These are phyloP conservation scores for Palythoa heliodiscus DNA, from an alignment of 92 coral and sea anemone species.

Conservation along the genomic window DNA sequence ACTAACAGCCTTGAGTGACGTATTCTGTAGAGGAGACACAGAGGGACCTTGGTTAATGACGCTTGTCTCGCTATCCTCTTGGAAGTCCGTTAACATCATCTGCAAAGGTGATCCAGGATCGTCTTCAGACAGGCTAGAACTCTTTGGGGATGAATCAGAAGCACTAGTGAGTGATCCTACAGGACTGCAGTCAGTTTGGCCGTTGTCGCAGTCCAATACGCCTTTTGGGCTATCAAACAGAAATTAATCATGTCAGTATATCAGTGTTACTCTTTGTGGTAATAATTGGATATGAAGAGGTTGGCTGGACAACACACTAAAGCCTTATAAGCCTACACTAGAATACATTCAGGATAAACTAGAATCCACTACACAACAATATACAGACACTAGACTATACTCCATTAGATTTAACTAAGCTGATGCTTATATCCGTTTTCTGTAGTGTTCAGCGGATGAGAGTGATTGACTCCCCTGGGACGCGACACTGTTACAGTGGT, in stretches of 20 bases:
- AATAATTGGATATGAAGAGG: neutral
- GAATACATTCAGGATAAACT: no score
- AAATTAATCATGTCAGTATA: neutral
- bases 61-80: conserved; percentile 7
- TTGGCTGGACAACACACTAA: no score
- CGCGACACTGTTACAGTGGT: no score
- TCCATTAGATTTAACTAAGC: no score
- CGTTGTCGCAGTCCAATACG: neutral
- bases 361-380: no score
- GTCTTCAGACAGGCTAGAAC: conserved; percentile 33
- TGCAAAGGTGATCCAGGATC: conserved; percentile 35
- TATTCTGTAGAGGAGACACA: neutral
- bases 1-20: neutral
- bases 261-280: neutral
- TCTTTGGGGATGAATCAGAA: conserved; percentile 27
- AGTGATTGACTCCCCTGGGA: no score
- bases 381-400: no score
- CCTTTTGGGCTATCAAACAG: neutral
- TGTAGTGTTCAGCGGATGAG: no score
- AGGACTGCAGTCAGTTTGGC: conserved; percentile 14
- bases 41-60: neutral
- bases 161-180: conserved; percentile 21
- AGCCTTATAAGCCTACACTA: no score
- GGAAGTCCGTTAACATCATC: conserved; percentile 8
- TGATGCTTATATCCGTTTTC: no score